Percentiles rank a stretch among this genome's conserved stretches.
Conservation (phyloP, 2,888 invertebrate species). For the Venusia cambrica region DNA sequence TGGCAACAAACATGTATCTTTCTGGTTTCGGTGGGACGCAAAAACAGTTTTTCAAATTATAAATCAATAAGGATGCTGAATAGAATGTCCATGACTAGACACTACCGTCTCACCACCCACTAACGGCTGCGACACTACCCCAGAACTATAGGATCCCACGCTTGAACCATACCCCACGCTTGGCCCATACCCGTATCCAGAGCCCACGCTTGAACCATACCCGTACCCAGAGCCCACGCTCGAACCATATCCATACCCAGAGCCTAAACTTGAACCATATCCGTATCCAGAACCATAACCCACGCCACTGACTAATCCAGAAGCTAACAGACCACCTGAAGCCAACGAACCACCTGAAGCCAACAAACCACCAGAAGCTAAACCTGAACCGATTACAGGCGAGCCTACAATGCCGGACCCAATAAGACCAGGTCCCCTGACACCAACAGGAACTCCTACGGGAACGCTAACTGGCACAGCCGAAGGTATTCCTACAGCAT, state of each 20-base stretch:
- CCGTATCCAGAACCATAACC: conserved; percentile 10
- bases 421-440: conserved; percentile 17
- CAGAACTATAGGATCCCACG: too few relatives aligned
- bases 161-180: conserved; percentile 2
- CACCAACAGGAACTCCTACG: conserved; percentile 41
- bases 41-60: background rate
- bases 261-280: conserved; percentile 9
- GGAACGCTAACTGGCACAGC: conserved; percentile 63
- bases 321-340: conserved; percentile 6
- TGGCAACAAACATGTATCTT: too few relatives aligned
- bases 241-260: conserved; percentile 9
- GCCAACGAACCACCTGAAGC: conserved; percentile 14
- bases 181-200: conserved; percentile 9
- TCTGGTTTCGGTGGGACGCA: conserved; percentile 8
- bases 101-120: conserved; percentile 25
- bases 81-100: conserved; percentile 38
- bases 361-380: conserved; percentile 13
- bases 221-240: conserved; percentile 14
- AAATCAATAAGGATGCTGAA: conserved; percentile 38
- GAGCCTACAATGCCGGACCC: conserved; percentile 11
- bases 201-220: conserved; percentile 9
- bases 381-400: conserved; percentile 10
- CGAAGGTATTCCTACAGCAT: conserved; percentile 64
- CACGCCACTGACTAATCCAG: conserved; percentile 2
- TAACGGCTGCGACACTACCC: conserved; percentile 19